A percentile compares a stretch with the other conserved stretches of the same genome.
Conservation (phyloP, 2,888 invertebrate species). For the Acrocera orbiculus region DNA sequence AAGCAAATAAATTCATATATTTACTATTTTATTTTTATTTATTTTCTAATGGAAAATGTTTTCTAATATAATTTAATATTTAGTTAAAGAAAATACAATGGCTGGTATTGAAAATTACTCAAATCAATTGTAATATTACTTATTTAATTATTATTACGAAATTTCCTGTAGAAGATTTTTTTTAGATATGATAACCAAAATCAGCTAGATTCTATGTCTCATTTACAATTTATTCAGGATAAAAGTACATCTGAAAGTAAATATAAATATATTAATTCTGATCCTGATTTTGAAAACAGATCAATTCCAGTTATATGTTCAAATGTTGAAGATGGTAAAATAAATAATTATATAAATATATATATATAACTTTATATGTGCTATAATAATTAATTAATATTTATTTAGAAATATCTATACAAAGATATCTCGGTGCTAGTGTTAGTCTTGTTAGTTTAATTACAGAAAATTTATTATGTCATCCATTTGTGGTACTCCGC, state of each 20-base stretch:
- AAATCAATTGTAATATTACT: conserved; percentile 24
- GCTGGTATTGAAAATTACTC: conserved; percentile 29
- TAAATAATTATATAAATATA: not conserved
- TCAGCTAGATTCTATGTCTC: conserved; percentile 8
- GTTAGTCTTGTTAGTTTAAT: conserved; percentile 70
- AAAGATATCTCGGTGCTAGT: conserved; percentile 59
- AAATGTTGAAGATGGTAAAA: conserved; percentile 27
- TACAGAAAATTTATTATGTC: conserved; percentile 77
- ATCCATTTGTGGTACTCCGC: conserved; percentile 82
- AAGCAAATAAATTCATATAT: not conserved
- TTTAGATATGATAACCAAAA: conserved; percentile 18
- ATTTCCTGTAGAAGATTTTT: too few relatives aligned
- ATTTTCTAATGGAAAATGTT: too few relatives aligned
- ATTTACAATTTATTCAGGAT: conserved; percentile 1
- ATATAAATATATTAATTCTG: conserved; percentile 22
- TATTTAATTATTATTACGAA: too few relatives aligned
- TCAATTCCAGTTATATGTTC: conserved; percentile 25
- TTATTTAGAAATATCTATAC: conserved; percentile 37
- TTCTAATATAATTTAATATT: too few relatives aligned
- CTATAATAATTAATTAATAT: conserved; percentile 6
- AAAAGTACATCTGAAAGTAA: conserved; percentile 13
- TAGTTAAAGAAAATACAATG: conserved; percentile 18
- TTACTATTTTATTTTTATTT: not conserved
- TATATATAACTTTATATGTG: not conserved
- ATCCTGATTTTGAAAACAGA: conserved; percentile 26